Evolutionary conservation across 2,888 invertebrate genomes (phyloP), one percentile per base, ranked within the genome.

Genomic region (Girardia tigrina): DNA sequence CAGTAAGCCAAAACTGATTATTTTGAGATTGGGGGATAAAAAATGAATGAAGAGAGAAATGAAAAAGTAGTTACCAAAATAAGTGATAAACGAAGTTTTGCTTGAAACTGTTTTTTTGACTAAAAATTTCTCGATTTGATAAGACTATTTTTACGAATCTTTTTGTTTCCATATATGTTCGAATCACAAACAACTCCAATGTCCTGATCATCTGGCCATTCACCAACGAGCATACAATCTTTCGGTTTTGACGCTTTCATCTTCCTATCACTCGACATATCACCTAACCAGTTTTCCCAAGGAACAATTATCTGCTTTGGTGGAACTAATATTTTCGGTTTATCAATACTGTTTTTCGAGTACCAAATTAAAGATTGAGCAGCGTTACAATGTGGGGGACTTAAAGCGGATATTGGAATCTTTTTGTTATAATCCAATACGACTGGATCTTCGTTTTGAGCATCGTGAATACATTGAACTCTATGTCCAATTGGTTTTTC

Each of bases 361-460:
- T 75, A 75, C 75, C 75, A 75, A 42, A 75, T 75, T 71, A 75
- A 20, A 14, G 75, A 75, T 36, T 75, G 75, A 26, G 75, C 75
- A 6, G 75, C 74, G 28, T 75, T 75, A 29, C 75, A 75, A 27
- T 75, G 75, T 8, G 75, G 75, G 16, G 75, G 73, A 26, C 73
- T 72, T 42, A 75, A 20, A 14, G 75, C 75, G 0, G 75, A 75
- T 74, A 75, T 36, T 27, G 75, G 75, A 29, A 75, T 42, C 20
- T 26, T 26, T 28, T 23, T 75, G 14, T 74, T 36, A 6, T 72
- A 29, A 20, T 75, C 74, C n/a, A 72, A 71, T 26, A 75, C 74
- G 20, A 20, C 16, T 26, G 75, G 75, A 26, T 6, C 36, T 26
- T 75, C 75, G 26, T 36, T 29, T 74, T 75, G 75, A 12, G 28